phyloP scores from a whole-genome alignment of 2,888 invertebrate genomes.

The Drosophila hamatofila region DNA sequence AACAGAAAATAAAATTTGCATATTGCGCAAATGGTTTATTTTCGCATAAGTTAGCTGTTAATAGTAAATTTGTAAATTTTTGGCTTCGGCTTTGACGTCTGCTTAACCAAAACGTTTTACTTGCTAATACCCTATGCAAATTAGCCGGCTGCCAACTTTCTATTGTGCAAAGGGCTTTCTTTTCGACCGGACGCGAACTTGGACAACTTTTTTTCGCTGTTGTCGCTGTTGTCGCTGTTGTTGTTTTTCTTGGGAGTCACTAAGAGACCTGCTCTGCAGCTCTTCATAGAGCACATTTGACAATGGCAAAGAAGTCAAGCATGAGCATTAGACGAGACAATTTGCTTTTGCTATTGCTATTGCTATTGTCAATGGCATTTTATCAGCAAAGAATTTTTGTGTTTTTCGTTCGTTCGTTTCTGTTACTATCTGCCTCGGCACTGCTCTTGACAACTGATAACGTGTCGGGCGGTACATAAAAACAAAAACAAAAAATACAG shows the following conservation, averaged over 20 bases:
- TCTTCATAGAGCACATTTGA: slow-evolving; percentile 23
- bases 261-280: slow-evolving; percentile 27
- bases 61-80: slow-evolving; percentile 37
- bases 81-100: slow-evolving; percentile 49
- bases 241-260: not conserved
- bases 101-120: slow-evolving; percentile 48
- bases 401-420: slow-evolving; percentile 3
- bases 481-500: not conserved
- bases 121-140: slow-evolving; percentile 67
- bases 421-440: slow-evolving; percentile 38
- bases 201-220: slow-evolving; percentile 11
- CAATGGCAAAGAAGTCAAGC: slow-evolving; percentile 33
- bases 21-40: slow-evolving; percentile 44
- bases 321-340: slow-evolving; percentile 35
- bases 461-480: slow-evolving; percentile 11
- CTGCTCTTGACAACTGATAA: slow-evolving; percentile 47
- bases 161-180: slow-evolving; percentile 60
- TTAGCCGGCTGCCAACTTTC: slow-evolving; percentile 58
- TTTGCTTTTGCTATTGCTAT: slow-evolving; percentile 14
- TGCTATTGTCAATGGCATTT: slow-evolving; percentile 65
- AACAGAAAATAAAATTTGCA: slow-evolving; percentile 41
- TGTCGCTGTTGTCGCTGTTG: not conserved
- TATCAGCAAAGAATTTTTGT: slow-evolving; percentile 54
- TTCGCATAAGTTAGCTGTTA: slow-evolving; percentile 19
- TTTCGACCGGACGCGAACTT: slow-evolving; percentile 45